Percentiles rank a stretch among this genome's conserved stretches.
Evolutionary conservation across 2,113 vertebrate genomes (phyloP).

Genomic region (Hippocampus abdominalis): DNA sequence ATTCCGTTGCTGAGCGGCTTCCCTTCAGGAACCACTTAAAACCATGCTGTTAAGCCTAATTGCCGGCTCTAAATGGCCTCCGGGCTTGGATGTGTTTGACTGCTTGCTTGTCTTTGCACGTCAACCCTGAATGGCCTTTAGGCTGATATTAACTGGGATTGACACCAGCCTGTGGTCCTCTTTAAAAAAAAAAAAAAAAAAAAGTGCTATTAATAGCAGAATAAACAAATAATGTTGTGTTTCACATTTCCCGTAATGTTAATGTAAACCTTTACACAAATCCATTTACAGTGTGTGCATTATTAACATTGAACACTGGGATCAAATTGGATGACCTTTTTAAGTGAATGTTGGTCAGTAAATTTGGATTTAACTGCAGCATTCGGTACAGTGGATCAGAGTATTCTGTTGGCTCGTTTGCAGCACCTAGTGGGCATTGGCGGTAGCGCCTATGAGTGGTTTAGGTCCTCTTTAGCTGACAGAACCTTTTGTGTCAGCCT

Average conservation of each 20-base stretch:
- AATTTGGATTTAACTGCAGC: too few relatives aligned
- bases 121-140: background rate
- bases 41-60: background rate
- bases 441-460: too few relatives aligned
- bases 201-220: background rate
- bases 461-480: too few relatives aligned
- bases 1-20: background rate
- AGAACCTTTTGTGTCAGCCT: too few relatives aligned
- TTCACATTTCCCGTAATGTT: background rate
- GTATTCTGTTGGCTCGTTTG: too few relatives aligned
- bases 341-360: too few relatives aligned
- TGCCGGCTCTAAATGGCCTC: background rate
- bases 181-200: background rate
- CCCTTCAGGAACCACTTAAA: constrained; percentile 1
- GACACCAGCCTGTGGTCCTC: background rate
- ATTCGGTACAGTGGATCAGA: too few relatives aligned
- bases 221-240: background rate
- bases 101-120: constrained; percentile 1
- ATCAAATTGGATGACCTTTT: background rate
- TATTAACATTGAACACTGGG: background rate
- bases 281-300: background rate
- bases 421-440: too few relatives aligned
- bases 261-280: background rate
- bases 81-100: background rate
- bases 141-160: background rate